phyloP scores from a whole-genome alignment of 2,888 invertebrate species.

The Lasioglossum lativentre region DNA sequence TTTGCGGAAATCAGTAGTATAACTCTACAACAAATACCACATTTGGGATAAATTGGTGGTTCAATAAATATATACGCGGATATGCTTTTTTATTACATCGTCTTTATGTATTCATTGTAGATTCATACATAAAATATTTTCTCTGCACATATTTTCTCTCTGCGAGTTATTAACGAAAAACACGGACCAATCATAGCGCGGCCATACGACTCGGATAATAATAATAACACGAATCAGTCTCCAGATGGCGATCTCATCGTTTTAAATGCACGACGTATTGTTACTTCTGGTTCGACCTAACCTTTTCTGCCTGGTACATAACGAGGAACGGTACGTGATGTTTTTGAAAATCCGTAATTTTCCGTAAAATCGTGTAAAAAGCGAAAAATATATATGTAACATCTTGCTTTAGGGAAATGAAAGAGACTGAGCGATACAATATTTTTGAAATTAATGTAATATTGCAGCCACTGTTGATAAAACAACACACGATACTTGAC shows the following conservation, averaged over 20 bases:
- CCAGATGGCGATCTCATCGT: slow-evolving; percentile 10
- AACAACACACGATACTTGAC: slow-evolving; percentile 7
- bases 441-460: slow-evolving; percentile 48
- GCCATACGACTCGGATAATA: neutral
- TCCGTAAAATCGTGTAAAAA: slow-evolving; percentile 57
- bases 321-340: slow-evolving; percentile 67
- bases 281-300: slow-evolving; percentile 38
- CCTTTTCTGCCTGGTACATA: slow-evolving; percentile 47
- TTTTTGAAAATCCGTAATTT: slow-evolving; percentile 66
- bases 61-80: too few species aligned
- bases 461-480: neutral
- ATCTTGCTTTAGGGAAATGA: slow-evolving; percentile 39
- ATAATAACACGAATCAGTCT: neutral
- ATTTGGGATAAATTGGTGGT: too few species aligned
- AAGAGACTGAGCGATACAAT: slow-evolving; percentile 7
- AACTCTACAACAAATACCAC: too few species aligned
- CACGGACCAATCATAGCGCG: too few species aligned
- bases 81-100: too few species aligned
- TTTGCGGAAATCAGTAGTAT: too few species aligned
- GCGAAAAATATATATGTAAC: slow-evolving; percentile 17
- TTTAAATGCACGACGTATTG: slow-evolving; percentile 13
- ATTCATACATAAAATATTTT: too few species aligned
- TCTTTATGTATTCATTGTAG: too few species aligned
- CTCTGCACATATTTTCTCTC: too few species aligned
- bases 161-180: too few species aligned